phyloP scores from a whole-genome alignment of 2,888 invertebrate genomes.

The Lepas anatifera region DNA sequence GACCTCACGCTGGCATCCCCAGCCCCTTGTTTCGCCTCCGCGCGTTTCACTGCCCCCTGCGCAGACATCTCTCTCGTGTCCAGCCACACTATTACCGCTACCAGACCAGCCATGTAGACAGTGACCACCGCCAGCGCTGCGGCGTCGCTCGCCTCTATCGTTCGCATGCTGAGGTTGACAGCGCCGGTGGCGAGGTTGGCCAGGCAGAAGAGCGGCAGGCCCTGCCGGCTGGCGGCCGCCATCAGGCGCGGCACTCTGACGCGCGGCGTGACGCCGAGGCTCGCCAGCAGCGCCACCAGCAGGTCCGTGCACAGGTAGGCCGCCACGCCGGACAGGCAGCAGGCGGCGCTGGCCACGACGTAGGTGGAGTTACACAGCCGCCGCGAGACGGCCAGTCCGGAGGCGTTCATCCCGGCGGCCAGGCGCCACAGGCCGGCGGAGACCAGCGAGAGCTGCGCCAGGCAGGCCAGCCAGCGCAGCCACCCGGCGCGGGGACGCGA shows the following conservation, averaged over 20 bases:
- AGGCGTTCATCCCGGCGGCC: background rate
- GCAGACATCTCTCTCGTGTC: background rate
- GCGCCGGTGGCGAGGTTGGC: slow-evolving; percentile 74
- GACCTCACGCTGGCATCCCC: no score
- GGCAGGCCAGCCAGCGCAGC: slow-evolving; percentile 25
- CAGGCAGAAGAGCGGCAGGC: slow-evolving; percentile 66
- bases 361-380: slow-evolving; percentile 73
- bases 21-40: no score
- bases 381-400: slow-evolving; percentile 50
- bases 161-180: slow-evolving; percentile 57
- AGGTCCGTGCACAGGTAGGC: background rate
- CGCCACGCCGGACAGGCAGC: slow-evolving; percentile 42
- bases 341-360: slow-evolving; percentile 46
- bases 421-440: background rate
- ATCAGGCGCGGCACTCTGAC: slow-evolving; percentile 35
- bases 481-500: background rate
- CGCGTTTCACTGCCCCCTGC: background rate
- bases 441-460: background rate
- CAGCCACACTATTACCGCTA: background rate
- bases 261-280: background rate
- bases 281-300: background rate
- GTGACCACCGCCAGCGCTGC: slow-evolving; percentile 16
- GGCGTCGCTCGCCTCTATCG: slow-evolving; percentile 32
- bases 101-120: slow-evolving; percentile 20
- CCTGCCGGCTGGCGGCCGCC: slow-evolving; percentile 64